These are phyloP conservation scores for Hydraecia micacea DNA, from an alignment of 2,888 invertebrate genomes.

Conservation along the genomic window DNA sequence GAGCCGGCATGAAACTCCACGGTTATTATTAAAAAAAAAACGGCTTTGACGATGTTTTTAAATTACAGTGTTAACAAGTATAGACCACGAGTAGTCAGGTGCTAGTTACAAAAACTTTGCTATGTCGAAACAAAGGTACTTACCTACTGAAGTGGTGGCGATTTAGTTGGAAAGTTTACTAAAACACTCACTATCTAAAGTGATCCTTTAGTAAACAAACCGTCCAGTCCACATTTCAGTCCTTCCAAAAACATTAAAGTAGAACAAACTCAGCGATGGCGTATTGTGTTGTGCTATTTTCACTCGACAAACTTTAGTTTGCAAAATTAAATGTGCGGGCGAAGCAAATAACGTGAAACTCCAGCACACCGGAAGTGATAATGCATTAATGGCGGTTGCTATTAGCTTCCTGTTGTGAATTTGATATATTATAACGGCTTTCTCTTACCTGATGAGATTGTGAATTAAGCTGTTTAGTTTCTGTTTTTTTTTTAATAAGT, in stretches of 20 bases:
- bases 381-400: constrained; percentile 81
- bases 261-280: constrained; percentile 31
- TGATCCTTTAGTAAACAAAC: constrained; percentile 12
- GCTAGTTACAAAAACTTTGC: not conserved
- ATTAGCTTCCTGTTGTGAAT: constrained; percentile 77
- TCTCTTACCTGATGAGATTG: constrained; percentile 28
- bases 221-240: constrained; percentile 8
- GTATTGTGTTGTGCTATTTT: constrained; percentile 58
- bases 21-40: too few relatives aligned
- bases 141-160: not conserved
- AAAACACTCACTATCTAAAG: not conserved
- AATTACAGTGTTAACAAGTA: too few relatives aligned
- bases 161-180: not conserved
- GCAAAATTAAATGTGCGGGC: constrained; percentile 69
- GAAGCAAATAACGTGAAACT: constrained; percentile 67
- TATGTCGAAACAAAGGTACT: too few relatives aligned
- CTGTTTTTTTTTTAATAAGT: not conserved
- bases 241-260: constrained; percentile 24
- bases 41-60: too few relatives aligned
- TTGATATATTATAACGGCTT: constrained; percentile 60
- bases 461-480: constrained; percentile 4
- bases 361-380: constrained; percentile 82
- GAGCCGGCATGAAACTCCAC: too few relatives aligned
- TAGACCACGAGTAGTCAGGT: too few relatives aligned
- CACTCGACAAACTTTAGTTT: constrained; percentile 62